Evolutionary conservation across 2,797 vertebrate genomes (phyloP).

Genomic region (Sitta carolinensis): DNA sequence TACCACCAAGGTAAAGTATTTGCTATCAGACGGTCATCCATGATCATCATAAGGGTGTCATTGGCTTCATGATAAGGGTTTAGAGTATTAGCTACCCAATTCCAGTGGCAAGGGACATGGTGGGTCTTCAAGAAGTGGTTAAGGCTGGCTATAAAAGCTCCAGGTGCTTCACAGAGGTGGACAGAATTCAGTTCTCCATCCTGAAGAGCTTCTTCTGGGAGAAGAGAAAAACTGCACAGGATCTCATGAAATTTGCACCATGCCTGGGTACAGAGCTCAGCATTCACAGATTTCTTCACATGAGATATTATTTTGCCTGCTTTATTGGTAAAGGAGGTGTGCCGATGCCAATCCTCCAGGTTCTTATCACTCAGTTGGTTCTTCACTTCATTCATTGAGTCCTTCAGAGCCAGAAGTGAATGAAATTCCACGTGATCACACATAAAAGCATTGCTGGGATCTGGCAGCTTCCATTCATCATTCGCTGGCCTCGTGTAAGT

Average conservation of each 20-base stretch:
- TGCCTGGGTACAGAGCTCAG: constrained; percentile 95
- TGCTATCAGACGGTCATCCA: constrained; percentile 90
- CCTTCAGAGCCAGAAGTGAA: constrained; percentile 84
- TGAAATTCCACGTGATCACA: constrained; percentile 70
- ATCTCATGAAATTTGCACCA: constrained; percentile 98
- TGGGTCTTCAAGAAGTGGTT: constrained; percentile 92
- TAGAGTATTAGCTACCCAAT: constrained; percentile 91
- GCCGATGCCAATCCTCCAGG: constrained; percentile 89
- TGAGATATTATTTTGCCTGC: constrained; percentile 87
- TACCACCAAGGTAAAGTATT: constrained; percentile 92
- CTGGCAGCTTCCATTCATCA: constrained; percentile 85
- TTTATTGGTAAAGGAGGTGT: constrained; percentile 92
- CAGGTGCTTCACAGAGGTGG: constrained; percentile 94
- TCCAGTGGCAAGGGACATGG: constrained; percentile 85
- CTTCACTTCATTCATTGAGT: constrained; percentile 89
- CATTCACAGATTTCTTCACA: constrained; percentile 83
- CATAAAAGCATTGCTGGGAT: constrained; percentile 75
- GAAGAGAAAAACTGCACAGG: constrained; percentile 81
- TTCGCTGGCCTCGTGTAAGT: constrained; percentile 79
- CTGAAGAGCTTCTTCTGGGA: constrained; percentile 81
- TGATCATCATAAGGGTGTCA: constrained; percentile 84
- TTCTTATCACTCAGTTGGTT: constrained; percentile 93
- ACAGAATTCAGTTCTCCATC: constrained; percentile 85
- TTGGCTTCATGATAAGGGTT: constrained; percentile 91
- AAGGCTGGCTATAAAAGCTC: constrained; percentile 91